These are phyloP conservation scores for Ornithoptera alexandrae DNA, from an alignment of 2,888 invertebrate genomes.

Conservation along the genomic window DNA sequence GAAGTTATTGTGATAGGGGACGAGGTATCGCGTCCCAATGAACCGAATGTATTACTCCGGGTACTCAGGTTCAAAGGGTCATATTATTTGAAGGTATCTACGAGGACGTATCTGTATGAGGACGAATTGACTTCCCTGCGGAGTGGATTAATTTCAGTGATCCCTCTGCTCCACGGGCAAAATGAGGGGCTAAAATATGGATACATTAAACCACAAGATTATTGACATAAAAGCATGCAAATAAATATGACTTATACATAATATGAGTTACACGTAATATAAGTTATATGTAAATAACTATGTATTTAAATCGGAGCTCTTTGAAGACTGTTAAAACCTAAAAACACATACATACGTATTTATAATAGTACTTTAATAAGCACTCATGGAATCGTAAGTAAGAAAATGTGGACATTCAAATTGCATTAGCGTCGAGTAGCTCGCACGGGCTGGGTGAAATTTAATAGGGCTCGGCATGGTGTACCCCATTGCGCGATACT, in stretches of 20 bases:
- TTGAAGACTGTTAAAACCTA: too few relatives aligned
- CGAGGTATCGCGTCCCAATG: slow-evolving; percentile 68
- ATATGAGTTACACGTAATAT: too few relatives aligned
- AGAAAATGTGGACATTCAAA: slow-evolving; percentile 1
- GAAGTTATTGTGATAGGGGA: slow-evolving; percentile 70
- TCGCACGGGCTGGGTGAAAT: slow-evolving; percentile 8
- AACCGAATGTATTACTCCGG: slow-evolving; percentile 43
- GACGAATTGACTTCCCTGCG: slow-evolving; percentile 17
- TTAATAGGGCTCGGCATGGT: slow-evolving; percentile 13
- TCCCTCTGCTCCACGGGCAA: neutral
- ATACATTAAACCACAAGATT: too few relatives aligned
- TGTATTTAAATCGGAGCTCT: too few relatives aligned
- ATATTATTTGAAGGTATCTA: slow-evolving; percentile 25
- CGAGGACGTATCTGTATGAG: slow-evolving; percentile 4
- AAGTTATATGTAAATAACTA: too few relatives aligned
- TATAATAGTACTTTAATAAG: neutral
- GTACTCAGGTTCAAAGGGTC: slow-evolving; percentile 32
- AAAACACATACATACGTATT: neutral
- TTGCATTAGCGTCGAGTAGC: slow-evolving; percentile 12
- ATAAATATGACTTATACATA: too few relatives aligned
- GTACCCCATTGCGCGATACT: slow-evolving; percentile 8
- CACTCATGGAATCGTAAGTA: neutral
- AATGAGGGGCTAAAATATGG: neutral
- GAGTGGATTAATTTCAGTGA: slow-evolving; percentile 19
- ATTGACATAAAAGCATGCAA: too few relatives aligned